Evolutionary conservation across 2,888 invertebrate genomes (phyloP), one percentile per base, ranked within the genome.

Genomic region (Troilus luridus): DNA sequence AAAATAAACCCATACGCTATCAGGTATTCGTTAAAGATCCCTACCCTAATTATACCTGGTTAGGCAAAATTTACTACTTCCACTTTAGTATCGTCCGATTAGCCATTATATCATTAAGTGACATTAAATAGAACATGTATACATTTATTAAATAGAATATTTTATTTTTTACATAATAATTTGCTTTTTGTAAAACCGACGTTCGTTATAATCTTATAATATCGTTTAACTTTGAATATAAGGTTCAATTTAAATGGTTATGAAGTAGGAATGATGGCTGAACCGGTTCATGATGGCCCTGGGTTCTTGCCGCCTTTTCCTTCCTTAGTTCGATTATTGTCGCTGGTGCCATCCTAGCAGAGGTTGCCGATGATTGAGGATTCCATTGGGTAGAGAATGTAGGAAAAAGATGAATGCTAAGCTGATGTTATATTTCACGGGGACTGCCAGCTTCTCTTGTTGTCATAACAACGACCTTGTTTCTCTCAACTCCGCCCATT

Each of bases 381-480:
- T 41, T 77, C 72, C 27, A 41, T 77, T 77, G 27, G 17, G 72
- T 77, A 19, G 27, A 77, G 27, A 27, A 27, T 77, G 72, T 27
- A 77, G 17, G 72, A 77, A 77, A 17, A 41, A 77, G 41, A 77
- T 77, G 27, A 27, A 77, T 77, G 72, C 72, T 77, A 77, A 77
- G 72, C 72, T 27, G 72, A 77, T 8, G 72, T 77, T 77, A 77
- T 27, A 77, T 77, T 77, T 77, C 72, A 77, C 27, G 0, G 19
- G 72, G 41, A 9, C 41, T 27, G 72, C 41, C 27, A 77, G 27
- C 72, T 77, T 77, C 27, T 41, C 72, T 8, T 41, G 72, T 77
- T 77, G 72, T 77, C 72, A 77, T 77, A 77, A 77, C 72, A 77
- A 77, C 72, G 72, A 77, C 72, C 72, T 77, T 77, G 72, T 77